Percentiles rank a stretch among this genome's conserved stretches.
phyloP scores from a whole-genome alignment of 2,113 vertebrate species.

The Oncorhynchus masou region DNA sequence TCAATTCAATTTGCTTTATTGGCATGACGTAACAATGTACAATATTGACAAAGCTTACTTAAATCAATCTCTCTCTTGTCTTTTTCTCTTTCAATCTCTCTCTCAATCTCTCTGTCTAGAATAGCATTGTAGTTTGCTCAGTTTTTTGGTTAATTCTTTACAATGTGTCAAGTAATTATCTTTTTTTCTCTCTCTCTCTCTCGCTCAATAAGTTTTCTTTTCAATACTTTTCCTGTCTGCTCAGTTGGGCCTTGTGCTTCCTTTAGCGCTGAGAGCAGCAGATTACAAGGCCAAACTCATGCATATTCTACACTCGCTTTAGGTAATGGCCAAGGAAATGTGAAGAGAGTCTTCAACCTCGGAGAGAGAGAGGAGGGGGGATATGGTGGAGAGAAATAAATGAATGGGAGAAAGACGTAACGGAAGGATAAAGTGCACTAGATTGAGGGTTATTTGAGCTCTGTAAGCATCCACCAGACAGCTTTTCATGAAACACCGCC shows the following conservation, averaged over 20 bases:
- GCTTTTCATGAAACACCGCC: background rate
- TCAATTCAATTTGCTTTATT: no score
- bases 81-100: no score
- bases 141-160: no score
- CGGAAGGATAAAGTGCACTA: slow-evolving; percentile 19
- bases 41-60: no score
- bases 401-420: background rate
- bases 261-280: slow-evolving; percentile 73
- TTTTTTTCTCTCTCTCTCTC: background rate
- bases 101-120: no score
- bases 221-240: slow-evolving; percentile 55
- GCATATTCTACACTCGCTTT: slow-evolving; percentile 74
- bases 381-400: slow-evolving; percentile 12
- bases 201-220: slow-evolving; percentile 34
- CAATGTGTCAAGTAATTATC: no score
- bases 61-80: no score
- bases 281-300: slow-evolving; percentile 69
- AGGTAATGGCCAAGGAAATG: slow-evolving; percentile 63
- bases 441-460: slow-evolving; percentile 45
- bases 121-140: no score
- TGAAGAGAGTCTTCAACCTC: slow-evolving; percentile 58
- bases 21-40: no score
- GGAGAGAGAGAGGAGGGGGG: slow-evolving; percentile 27
- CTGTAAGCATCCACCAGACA: background rate
- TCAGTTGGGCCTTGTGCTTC: slow-evolving; percentile 70